phyloP scores from a whole-genome alignment of 2,888 invertebrate species.

The Eupithecia pulchellata region DNA sequence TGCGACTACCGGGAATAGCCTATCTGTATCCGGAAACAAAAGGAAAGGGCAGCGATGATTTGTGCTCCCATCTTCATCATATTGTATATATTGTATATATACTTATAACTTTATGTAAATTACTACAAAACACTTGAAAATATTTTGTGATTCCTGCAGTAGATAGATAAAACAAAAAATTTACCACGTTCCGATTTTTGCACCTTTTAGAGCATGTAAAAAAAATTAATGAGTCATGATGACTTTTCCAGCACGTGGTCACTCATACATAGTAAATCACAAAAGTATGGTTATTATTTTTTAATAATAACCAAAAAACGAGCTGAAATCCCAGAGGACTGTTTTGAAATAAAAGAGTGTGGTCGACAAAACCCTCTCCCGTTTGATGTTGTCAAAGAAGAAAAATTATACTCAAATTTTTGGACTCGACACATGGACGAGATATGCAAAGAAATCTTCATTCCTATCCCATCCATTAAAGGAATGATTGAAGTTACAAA shows the following conservation, averaged over 20 bases:
- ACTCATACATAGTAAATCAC: neutral
- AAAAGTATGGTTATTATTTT: neutral
- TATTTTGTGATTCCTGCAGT: constrained; percentile 23
- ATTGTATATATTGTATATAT: no score
- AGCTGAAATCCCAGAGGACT: no score
- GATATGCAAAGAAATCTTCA: no score
- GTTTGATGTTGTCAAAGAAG: no score
- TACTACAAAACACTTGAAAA: constrained; percentile 14
- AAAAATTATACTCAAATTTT: no score
- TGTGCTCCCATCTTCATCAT: neutral
- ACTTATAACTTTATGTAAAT: neutral
- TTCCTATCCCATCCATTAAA: no score
- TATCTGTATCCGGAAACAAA: neutral
- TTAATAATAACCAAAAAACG: no score
- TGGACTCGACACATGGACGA: no score
- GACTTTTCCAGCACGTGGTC: neutral
- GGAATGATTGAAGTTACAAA: no score
- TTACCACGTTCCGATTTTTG: neutral
- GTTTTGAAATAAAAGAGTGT: no score
- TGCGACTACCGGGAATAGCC: neutral
- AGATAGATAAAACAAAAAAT: constrained; percentile 1
- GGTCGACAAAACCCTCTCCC: no score
- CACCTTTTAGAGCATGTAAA: neutral
- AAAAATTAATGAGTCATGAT: neutral
- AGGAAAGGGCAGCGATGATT: neutral